Evolutionary conservation across 2,797 vertebrate species (phyloP).

Genomic region (Chanos chanos): DNA sequence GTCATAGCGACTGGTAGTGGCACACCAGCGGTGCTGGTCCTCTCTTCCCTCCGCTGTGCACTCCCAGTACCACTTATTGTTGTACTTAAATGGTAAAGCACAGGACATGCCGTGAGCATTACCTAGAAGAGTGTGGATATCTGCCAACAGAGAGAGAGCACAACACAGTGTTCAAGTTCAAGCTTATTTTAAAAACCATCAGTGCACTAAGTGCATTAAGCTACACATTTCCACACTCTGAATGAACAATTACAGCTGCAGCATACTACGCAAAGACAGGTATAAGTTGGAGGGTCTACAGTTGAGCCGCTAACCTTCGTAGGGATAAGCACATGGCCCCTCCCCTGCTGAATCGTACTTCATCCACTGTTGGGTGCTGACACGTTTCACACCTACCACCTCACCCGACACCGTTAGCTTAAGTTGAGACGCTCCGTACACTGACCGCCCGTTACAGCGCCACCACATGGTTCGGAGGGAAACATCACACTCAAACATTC

Average conservation of each 20-base stretch:
- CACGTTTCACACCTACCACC: slow-evolving; percentile 71
- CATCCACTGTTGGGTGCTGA: slow-evolving; percentile 70
- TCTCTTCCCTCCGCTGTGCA: slow-evolving; percentile 83
- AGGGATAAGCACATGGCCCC: slow-evolving; percentile 80
- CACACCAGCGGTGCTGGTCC: slow-evolving; percentile 82
- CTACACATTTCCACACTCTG: not conserved
- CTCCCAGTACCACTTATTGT: slow-evolving; percentile 85
- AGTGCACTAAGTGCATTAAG: too few relatives aligned
- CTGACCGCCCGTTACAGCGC: slow-evolving; percentile 72
- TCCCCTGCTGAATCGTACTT: slow-evolving; percentile 71
- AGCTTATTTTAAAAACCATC: too few relatives aligned
- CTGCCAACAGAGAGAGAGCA: slow-evolving; percentile 59
- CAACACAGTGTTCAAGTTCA: not conserved
- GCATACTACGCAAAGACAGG: not conserved
- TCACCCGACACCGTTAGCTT: slow-evolving; percentile 66
- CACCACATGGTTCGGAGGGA: slow-evolving; percentile 72
- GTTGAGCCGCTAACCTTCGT: slow-evolving; percentile 75
- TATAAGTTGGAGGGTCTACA: not conserved
- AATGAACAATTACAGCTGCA: not conserved
- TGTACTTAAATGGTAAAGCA: slow-evolving; percentile 87
- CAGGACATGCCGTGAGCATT: slow-evolving; percentile 86
- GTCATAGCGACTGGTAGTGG: slow-evolving; percentile 85
- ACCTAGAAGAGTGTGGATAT: slow-evolving; percentile 82
- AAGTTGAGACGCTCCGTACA: slow-evolving; percentile 75
- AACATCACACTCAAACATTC: slow-evolving; percentile 79